phyloP scores from a whole-genome alignment of 2,888 invertebrate species.

The Lomographa bimaculata region DNA sequence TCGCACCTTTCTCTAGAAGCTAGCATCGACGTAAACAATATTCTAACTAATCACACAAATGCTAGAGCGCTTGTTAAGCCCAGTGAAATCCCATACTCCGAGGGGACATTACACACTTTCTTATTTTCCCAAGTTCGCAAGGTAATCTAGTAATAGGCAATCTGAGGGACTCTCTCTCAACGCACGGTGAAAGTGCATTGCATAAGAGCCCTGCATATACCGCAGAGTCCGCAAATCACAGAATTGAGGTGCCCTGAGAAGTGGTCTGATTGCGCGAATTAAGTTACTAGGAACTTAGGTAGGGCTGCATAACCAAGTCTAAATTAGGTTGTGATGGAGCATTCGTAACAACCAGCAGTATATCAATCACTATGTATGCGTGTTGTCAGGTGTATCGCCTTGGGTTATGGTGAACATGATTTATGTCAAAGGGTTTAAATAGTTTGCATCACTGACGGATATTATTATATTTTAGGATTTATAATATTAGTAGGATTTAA shows the following conservation, averaged over 20 bases:
- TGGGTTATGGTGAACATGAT: too few relatives aligned
- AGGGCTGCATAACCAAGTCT: constrained; percentile 11
- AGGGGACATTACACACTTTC: constrained; percentile 64
- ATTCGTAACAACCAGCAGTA: too few relatives aligned
- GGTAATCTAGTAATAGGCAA: constrained; percentile 76
- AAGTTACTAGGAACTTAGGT: constrained; percentile 35
- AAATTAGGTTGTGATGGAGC: constrained; percentile 3
- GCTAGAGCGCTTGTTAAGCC: constrained; percentile 38
- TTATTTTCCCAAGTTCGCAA: constrained; percentile 71
- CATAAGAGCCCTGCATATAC: constrained; percentile 68
- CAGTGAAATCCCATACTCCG: constrained; percentile 53
- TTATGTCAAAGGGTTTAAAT: too few relatives aligned
- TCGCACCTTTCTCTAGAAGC: constrained; percentile 12
- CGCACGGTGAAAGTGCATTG: constrained; percentile 74
- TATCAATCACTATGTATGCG: too few relatives aligned
- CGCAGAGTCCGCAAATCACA: constrained; percentile 73
- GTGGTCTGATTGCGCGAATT: constrained; percentile 45
- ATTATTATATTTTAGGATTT: too few relatives aligned
- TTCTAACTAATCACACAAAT: constrained; percentile 19
- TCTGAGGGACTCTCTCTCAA: constrained; percentile 76
- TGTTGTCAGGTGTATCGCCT: too few relatives aligned
- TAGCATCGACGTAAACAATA: constrained; percentile 13
- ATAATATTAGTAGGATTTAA: too few relatives aligned
- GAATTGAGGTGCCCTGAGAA: constrained; percentile 47
- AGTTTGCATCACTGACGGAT: too few relatives aligned